Evolutionary conservation across 2,113 vertebrate species (phyloP).

Genomic region (Gobio gobio): DNA sequence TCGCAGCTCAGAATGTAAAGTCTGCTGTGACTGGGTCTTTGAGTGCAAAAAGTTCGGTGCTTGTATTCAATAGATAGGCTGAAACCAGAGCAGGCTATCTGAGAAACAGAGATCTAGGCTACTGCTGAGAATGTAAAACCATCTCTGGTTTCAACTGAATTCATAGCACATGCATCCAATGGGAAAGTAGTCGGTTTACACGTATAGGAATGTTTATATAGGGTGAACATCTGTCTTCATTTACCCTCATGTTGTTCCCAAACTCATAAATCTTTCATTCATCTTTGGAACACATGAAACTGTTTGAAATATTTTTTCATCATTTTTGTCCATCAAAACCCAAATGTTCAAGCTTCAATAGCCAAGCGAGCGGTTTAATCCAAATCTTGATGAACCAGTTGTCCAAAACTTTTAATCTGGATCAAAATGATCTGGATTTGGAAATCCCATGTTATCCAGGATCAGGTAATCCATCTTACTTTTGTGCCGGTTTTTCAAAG

Average conservation of each 20-base stretch:
- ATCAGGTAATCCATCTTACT: no score
- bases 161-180: neutral
- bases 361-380: neutral
- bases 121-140: slow-evolving; percentile 8
- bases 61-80: slow-evolving; percentile 39
- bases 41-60: slow-evolving; percentile 18
- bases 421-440: no score
- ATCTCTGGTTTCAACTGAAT: slow-evolving; percentile 50
- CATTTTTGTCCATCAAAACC: neutral
- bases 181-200: neutral
- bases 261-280: neutral
- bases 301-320: neutral
- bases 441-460: no score
- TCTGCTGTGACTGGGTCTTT: slow-evolving; percentile 24
- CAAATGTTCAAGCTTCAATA: neutral
- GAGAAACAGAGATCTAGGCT: slow-evolving; percentile 30
- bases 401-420: no score
- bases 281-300: neutral
- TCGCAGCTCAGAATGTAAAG: slow-evolving; percentile 61
- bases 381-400: neutral
- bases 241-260: neutral
- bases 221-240: neutral
- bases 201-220: neutral
- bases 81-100: slow-evolving; percentile 62
- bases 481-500: no score